phyloP scores from a whole-genome alignment of 2,113 vertebrate genomes.

The Marmota monax region DNA sequence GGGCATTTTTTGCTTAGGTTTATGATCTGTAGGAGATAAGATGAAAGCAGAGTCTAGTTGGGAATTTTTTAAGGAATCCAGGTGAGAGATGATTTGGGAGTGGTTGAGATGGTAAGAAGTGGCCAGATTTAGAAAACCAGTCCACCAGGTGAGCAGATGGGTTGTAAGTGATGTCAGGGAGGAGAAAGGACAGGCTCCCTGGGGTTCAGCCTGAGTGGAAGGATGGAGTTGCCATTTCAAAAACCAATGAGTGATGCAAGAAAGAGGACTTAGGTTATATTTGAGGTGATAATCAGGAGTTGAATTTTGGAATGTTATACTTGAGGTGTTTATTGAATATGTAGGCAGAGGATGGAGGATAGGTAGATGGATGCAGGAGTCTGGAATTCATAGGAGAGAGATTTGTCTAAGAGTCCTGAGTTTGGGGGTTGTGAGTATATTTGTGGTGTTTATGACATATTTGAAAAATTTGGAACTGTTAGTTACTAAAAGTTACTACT shows the following conservation, averaged over 20 bases:
- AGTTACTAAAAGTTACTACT: background rate
- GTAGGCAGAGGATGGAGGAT: background rate
- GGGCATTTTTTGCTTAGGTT: background rate
- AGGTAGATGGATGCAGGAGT: background rate
- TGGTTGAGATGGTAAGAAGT: background rate
- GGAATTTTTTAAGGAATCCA: background rate
- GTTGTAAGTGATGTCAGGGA: background rate
- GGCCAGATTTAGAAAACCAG: background rate
- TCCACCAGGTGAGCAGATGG: background rate
- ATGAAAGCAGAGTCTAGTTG: background rate
- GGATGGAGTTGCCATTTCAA: background rate
- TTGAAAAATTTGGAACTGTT: background rate
- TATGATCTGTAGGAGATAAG: background rate
- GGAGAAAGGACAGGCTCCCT: background rate
- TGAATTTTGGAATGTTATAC: background rate
- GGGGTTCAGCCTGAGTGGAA: background rate
- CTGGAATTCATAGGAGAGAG: background rate
- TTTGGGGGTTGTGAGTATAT: background rate
- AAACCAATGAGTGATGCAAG: background rate
- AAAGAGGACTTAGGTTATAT: background rate
- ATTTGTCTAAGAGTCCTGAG: background rate
- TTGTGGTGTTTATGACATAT: background rate
- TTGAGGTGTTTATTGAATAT: background rate
- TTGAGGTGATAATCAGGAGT: background rate
- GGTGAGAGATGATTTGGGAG: background rate